Percentiles rank a stretch among this genome's conserved stretches.
These are phyloP conservation scores for Drosophila incognita DNA, from an alignment of 2,888 invertebrate genomes.

Conservation along the genomic window DNA sequence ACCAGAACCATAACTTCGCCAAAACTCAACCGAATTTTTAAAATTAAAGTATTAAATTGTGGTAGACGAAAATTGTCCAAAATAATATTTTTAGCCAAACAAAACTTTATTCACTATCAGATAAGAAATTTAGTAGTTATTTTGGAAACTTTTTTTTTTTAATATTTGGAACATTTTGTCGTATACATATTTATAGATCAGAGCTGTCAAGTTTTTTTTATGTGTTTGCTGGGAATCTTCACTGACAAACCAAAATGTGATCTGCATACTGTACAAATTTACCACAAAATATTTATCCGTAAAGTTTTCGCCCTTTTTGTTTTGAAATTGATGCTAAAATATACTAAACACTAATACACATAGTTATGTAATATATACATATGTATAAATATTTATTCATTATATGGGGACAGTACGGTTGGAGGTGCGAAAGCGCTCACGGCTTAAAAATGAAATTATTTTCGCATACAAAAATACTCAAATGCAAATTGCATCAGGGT, in stretches of 20 bases:
- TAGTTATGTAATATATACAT: background rate
- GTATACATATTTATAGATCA: background rate
- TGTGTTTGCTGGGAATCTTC: background rate
- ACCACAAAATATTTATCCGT: conserved; percentile 62
- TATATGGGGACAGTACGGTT: conserved; percentile 40
- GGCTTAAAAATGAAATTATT: conserved; percentile 71
- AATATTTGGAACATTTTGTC: background rate
- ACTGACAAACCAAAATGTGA: conserved; percentile 30
- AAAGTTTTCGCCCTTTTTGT: conserved; percentile 64
- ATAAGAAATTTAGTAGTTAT: no score
- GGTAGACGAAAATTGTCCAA: background rate
- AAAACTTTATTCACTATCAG: background rate
- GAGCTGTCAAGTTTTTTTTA: background rate
- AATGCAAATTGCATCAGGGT: conserved; percentile 55
- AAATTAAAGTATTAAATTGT: background rate
- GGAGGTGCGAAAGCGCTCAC: conserved; percentile 59
- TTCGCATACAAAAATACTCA: conserved; percentile 40
- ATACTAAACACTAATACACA: conserved; percentile 9
- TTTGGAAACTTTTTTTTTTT: background rate
- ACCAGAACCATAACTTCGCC: background rate
- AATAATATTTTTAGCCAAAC: background rate
- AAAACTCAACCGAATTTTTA: background rate
- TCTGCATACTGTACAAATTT: conserved; percentile 77
- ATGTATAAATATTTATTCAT: conserved; percentile 49
- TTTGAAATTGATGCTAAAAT: conserved; percentile 64